These are phyloP conservation scores for Podarcis raffonei DNA, from an alignment of 2,113 vertebrate genomes.

Conservation along the genomic window DNA sequence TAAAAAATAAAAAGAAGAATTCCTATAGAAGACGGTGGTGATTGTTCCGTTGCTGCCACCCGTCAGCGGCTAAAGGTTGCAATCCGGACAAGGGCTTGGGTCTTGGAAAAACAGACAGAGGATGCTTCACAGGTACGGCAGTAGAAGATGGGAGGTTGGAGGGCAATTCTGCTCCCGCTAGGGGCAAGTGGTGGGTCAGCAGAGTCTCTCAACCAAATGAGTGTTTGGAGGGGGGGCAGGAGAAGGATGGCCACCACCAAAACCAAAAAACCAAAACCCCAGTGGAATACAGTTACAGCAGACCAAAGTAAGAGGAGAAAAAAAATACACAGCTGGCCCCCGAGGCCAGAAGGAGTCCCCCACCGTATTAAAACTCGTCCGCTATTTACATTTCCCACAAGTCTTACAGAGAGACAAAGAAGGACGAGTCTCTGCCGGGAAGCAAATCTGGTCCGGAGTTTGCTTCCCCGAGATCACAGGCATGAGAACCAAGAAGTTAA, in stretches of 20 bases:
- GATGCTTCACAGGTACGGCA: constrained; percentile 28
- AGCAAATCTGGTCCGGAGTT: constrained; percentile 59
- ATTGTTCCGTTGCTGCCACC: not conserved
- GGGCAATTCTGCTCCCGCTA: constrained; percentile 27
- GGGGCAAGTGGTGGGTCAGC: not conserved
- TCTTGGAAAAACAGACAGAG: constrained; percentile 21
- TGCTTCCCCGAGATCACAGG: constrained; percentile 62
- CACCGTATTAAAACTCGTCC: constrained; percentile 75
- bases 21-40: constrained; percentile 18
- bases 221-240: fast-evolving
- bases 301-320: constrained; percentile 74
- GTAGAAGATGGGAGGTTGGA: constrained; percentile 24
- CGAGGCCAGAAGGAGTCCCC: constrained; percentile 55
- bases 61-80: constrained; percentile 45
- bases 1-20: constrained; percentile 15
- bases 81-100: constrained; percentile 54
- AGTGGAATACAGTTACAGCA: constrained; percentile 81
- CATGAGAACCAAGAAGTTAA: constrained; percentile 37
- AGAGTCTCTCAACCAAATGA: not conserved
- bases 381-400: constrained; percentile 96
- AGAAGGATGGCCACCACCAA: constrained; percentile 66
- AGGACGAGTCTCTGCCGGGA: constrained; percentile 38
- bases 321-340: constrained; percentile 74
- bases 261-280: constrained; percentile 51
- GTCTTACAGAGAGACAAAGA: constrained; percentile 63